Conservation (phyloP, 1,140 invertebrate species). For the Leptinotarsa undecemlineata region DNA sequence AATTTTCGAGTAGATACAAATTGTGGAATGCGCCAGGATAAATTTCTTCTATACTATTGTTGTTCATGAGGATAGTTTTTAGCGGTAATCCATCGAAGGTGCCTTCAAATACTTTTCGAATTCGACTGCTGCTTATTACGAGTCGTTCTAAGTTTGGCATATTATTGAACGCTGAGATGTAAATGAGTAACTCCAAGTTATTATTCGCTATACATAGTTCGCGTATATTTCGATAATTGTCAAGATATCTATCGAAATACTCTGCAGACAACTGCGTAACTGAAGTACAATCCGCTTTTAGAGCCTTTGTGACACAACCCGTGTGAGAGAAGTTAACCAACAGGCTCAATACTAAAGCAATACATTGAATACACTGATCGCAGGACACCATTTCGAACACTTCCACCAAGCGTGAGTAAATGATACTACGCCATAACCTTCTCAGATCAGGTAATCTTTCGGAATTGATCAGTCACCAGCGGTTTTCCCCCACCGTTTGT, state of each 20-base stretch:
- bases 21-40: constrained; percentile 19
- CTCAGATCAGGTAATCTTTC: no score
- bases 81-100: constrained; percentile 13
- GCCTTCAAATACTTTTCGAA: neutral
- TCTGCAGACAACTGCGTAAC: neutral
- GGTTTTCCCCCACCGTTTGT: no score
- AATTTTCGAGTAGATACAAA: constrained; percentile 11
- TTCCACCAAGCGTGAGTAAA: no score
- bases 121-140: neutral
- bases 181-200: neutral
- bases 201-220: neutral
- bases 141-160: neutral
- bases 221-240: neutral
- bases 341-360: neutral
- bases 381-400: no score
- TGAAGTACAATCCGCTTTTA: neutral
- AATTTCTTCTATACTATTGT: constrained; percentile 13
- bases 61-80: neutral
- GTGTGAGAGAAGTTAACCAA: neutral
- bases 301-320: neutral
- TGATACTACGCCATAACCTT: no score
- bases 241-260: neutral
- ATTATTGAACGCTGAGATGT: neutral
- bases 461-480: no score
- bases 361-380: no score